Conservation (phyloP, 2,113 vertebrate genomes). For the Ciconia boyciana region DNA sequence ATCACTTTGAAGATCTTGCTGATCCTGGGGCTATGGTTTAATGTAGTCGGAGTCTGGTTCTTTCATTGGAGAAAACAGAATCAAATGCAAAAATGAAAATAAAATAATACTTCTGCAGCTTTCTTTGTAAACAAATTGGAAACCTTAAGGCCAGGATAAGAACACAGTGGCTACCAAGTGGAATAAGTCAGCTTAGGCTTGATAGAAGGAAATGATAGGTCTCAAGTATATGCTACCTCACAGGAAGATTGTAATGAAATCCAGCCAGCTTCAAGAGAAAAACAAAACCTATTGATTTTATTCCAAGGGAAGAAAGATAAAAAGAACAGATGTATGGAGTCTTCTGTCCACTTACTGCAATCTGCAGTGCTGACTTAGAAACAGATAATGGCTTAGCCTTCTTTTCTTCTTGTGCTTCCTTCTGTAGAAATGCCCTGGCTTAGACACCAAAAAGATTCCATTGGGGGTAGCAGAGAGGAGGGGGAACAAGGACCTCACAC, state of each 20-base stretch:
- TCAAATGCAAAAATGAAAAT: background rate
- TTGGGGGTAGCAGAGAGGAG: background rate
- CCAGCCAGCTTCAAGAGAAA: background rate
- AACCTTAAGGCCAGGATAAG: background rate
- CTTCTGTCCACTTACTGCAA: background rate
- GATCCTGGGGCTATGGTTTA: background rate
- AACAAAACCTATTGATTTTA: slow-evolving; percentile 31
- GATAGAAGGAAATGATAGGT: background rate
- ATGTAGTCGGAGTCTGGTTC: background rate
- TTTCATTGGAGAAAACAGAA: background rate
- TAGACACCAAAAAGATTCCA: background rate
- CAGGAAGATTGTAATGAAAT: slow-evolving; percentile 47
- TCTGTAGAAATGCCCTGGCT: background rate
- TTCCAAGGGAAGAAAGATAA: background rate
- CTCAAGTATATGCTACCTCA: slow-evolving; percentile 2
- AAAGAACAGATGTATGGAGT: slow-evolving; percentile 14
- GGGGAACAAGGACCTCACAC: slow-evolving; percentile 50
- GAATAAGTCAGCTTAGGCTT: background rate
- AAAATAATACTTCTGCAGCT: background rate
- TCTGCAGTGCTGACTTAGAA: background rate
- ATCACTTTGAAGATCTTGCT: background rate
- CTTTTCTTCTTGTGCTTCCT: background rate
- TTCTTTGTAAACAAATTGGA: background rate
- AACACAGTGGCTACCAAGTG: background rate
- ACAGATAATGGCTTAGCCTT: background rate